These are phyloP conservation scores for Eurytoma adleriae DNA, from an alignment of 2,888 invertebrate species.

Conservation along the genomic window DNA sequence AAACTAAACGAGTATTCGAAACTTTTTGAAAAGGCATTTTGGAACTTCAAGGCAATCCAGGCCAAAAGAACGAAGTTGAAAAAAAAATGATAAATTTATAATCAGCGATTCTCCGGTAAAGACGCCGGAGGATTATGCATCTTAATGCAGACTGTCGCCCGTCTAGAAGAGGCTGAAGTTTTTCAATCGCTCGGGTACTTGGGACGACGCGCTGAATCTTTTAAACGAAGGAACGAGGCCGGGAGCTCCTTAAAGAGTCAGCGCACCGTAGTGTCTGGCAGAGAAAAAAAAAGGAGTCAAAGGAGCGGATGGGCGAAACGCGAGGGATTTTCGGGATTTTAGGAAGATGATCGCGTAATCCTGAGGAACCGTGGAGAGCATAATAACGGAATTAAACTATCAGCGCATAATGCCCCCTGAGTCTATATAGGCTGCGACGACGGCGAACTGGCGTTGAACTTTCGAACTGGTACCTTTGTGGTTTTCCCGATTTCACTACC, in stretches of 20 bases:
- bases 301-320: slow-evolving; percentile 11
- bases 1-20: no score
- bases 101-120: background rate
- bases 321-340: slow-evolving; percentile 52
- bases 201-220: slow-evolving; percentile 22
- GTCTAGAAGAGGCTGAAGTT: slow-evolving; percentile 37
- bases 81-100: background rate
- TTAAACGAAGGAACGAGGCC: slow-evolving; percentile 1
- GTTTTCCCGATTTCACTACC: slow-evolving; percentile 14
- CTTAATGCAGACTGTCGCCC: background rate
- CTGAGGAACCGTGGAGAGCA: slow-evolving; percentile 57
- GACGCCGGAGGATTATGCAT: background rate
- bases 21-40: no score
- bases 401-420: slow-evolving; percentile 60
- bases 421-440: no score
- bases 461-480: slow-evolving; percentile 14
- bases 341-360: slow-evolving; percentile 59
- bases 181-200: slow-evolving; percentile 57
- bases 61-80: no score
- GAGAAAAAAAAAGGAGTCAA: background rate
- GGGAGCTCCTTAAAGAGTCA: background rate
- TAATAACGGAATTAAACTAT: slow-evolving; percentile 64
- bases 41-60: no score
- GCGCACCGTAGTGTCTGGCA: background rate
- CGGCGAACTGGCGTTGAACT: slow-evolving; percentile 33